Evolutionary conservation across 2,113 vertebrate species (phyloP).

Genomic region (Xiphophorus hellerii): DNA sequence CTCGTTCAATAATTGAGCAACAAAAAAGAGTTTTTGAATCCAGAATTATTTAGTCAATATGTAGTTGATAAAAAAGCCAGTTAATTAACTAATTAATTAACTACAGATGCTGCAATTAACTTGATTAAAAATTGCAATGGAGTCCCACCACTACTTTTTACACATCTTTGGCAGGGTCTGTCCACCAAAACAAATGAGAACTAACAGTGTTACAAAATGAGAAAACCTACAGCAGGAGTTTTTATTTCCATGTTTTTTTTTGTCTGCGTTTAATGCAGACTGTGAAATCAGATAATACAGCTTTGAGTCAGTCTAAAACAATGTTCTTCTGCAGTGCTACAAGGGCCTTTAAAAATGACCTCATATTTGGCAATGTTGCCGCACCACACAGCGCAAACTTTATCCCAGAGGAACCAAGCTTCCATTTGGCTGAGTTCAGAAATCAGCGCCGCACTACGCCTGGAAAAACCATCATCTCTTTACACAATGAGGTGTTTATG

Average conservation of each 20-base stretch:
- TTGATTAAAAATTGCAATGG: too few relatives aligned
- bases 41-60: too few relatives aligned
- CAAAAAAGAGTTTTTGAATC: too few relatives aligned
- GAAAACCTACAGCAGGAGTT: conserved; percentile 3
- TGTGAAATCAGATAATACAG: conserved; percentile 24
- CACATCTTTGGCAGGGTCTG: background rate
- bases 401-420: conserved; percentile 24
- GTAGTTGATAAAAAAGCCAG: too few relatives aligned
- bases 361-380: conserved; percentile 53
- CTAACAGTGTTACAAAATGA: background rate
- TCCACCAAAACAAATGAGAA: background rate
- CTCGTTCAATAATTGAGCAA: too few relatives aligned
- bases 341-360: conserved; percentile 36
- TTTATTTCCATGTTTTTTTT: conserved; percentile 12
- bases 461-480: conserved; percentile 59
- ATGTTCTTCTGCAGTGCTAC: conserved; percentile 12
- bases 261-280: conserved; percentile 3
- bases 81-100: too few relatives aligned
- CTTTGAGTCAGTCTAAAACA: conserved; percentile 15
- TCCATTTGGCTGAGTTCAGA: conserved; percentile 39
- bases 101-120: too few relatives aligned
- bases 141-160: background rate
- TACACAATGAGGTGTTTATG: conserved; percentile 47
- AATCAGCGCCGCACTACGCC: conserved; percentile 19
- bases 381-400: conserved; percentile 27